These are phyloP conservation scores for Umimayanthus chanpuru DNA, from an alignment of 92 coral and sea anemone genomes.

Conservation along the genomic window DNA sequence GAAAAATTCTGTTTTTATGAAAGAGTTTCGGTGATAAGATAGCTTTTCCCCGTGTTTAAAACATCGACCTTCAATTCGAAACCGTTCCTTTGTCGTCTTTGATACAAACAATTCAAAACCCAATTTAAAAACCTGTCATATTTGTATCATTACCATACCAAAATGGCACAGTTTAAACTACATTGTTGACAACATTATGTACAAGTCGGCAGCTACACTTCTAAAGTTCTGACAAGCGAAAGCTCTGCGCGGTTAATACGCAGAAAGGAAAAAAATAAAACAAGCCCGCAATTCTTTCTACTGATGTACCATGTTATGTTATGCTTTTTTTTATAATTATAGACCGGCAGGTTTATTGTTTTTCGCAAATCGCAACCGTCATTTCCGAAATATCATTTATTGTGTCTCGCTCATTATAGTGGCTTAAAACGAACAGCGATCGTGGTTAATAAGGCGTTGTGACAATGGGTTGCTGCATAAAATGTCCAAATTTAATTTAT, in stretches of 20 bases:
- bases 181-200: background rate
- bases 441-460: conserved; percentile 5
- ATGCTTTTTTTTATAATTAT: background rate
- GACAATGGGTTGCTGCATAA: conserved; percentile 2
- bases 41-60: background rate
- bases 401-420: conserved; percentile 1
- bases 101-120: conserved; percentile 3
- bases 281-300: background rate
- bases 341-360: background rate
- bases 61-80: background rate
- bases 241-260: background rate
- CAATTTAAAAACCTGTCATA: conserved; percentile 16
- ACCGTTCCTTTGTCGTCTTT: background rate
- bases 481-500: conserved; percentile 30
- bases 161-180: conserved; percentile 6
- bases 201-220: background rate
- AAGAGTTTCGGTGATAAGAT: background rate
- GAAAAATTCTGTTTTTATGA: no score
- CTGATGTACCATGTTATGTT: background rate
- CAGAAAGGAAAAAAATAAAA: background rate
- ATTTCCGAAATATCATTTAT: conserved; percentile 20
- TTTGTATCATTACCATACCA: conserved; percentile 9
- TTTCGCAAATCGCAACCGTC: background rate
- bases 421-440: conserved; percentile 23
- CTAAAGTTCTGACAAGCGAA: background rate